phyloP scores from a whole-genome alignment of 64 coral and sea anemone genomes.

The Exaiptasia diaphana region DNA sequence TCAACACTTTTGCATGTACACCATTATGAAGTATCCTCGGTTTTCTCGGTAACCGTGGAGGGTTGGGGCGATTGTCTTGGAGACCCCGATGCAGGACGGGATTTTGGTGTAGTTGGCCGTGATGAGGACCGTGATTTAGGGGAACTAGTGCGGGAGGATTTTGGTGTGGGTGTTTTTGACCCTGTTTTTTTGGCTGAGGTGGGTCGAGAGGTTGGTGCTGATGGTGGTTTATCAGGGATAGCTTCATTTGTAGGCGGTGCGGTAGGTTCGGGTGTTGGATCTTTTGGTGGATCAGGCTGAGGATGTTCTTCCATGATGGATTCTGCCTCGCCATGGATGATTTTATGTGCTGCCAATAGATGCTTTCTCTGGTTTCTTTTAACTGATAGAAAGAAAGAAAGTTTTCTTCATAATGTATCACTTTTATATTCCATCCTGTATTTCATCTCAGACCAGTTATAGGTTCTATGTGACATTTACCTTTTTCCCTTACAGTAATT shows the following conservation, averaged over 20 bases:
- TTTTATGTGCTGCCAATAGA: slow-evolving; percentile 91
- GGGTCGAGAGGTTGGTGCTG: slow-evolving; percentile 23
- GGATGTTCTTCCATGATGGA: slow-evolving; percentile 54
- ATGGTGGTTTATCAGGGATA: slow-evolving; percentile 7
- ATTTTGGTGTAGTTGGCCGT: slow-evolving; percentile 47
- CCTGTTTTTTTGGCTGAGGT: slow-evolving; percentile 33
- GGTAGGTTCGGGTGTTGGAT: background rate
- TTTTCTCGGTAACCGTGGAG: slow-evolving; percentile 8
- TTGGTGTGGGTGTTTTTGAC: slow-evolving; percentile 21
- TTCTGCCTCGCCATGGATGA: slow-evolving; percentile 72
- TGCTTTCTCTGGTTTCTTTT: slow-evolving; percentile 88
- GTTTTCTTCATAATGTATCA: background rate
- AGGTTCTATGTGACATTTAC: no score
- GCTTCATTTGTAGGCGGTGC: background rate
- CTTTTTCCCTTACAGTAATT: slow-evolving; percentile 96
- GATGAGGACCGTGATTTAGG: slow-evolving; percentile 37
- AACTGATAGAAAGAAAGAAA: slow-evolving; percentile 33
- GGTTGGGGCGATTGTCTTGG: slow-evolving; percentile 53
- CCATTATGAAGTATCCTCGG: no score
- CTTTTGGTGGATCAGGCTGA: slow-evolving; percentile 32
- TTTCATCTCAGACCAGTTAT: no score
- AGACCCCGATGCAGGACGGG: slow-evolving; percentile 59
- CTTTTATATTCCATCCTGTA: no score
- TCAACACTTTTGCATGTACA: no score
- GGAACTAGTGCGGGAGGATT: slow-evolving; percentile 47